phyloP scores from a whole-genome alignment of 1,140 invertebrate genomes.

The Penaeus chinensis region DNA sequence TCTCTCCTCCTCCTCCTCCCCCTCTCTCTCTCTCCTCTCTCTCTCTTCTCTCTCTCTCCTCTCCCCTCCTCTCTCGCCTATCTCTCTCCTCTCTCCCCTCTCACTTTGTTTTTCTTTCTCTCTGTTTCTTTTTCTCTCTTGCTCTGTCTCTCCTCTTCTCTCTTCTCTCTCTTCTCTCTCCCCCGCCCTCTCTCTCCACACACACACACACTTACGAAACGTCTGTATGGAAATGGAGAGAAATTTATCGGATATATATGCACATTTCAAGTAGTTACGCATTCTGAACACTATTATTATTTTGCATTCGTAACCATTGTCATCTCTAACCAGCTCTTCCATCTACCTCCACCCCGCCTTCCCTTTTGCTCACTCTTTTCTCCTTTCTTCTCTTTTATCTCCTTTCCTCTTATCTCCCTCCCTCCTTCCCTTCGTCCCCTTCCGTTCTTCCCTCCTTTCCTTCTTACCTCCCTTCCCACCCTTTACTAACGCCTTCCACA shows the following conservation, averaged over 20 bases:
- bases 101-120: background rate
- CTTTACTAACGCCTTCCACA: background rate
- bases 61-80: background rate
- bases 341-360: background rate
- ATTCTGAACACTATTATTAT: too few relatives aligned
- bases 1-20: background rate
- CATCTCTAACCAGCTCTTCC: background rate
- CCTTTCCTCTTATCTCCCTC: background rate
- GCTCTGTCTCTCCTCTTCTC: too few relatives aligned
- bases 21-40: background rate
- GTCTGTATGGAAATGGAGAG: too few relatives aligned
- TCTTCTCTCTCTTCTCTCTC: background rate
- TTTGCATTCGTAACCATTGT: too few relatives aligned
- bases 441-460: background rate
- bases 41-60: background rate
- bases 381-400: background rate
- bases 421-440: background rate
- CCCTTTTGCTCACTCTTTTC: background rate
- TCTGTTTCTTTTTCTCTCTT: background rate
- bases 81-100: background rate
- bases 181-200: background rate
- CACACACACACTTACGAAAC: too few relatives aligned
- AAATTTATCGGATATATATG: too few relatives aligned
- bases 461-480: background rate
- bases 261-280: too few relatives aligned